Percentiles rank a stretch among this genome's conserved stretches.
These are phyloP conservation scores for Carcina quercana DNA, from an alignment of 2,888 invertebrate genomes.

Conservation along the genomic window DNA sequence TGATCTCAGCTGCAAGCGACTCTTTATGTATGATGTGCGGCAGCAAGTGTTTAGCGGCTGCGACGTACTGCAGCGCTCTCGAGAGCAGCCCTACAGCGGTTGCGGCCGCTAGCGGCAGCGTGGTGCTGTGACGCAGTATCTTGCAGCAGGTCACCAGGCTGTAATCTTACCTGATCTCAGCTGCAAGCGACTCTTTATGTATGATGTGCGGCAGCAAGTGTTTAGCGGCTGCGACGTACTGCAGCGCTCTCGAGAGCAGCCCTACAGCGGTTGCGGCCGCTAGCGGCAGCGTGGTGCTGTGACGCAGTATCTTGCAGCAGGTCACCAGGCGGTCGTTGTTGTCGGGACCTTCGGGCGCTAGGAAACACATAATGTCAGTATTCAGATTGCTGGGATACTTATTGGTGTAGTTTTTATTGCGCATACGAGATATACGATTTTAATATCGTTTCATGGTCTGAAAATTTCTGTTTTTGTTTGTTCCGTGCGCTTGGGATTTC, in stretches of 20 bases:
- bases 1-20: constrained; percentile 79
- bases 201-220: constrained; percentile 83
- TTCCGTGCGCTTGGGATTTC: no score
- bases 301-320: constrained; percentile 43
- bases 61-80: constrained; percentile 61
- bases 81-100: constrained; percentile 75
- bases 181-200: constrained; percentile 79
- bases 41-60: constrained; percentile 81
- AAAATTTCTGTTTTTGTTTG: no score
- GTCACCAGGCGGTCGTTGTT: constrained; percentile 42
- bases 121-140: constrained; percentile 31
- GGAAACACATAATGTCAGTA: background rate
- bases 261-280: constrained; percentile 61
- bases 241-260: constrained; percentile 68
- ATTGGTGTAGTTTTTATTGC: no score
- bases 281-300: constrained; percentile 22
- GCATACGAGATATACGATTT: no score
- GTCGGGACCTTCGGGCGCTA: constrained; percentile 38
- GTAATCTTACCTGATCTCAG: constrained; percentile 69
- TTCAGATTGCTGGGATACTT: no score
- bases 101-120: constrained; percentile 25
- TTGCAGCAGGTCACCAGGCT: constrained; percentile 49
- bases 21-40: constrained; percentile 82
- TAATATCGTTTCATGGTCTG: no score
- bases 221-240: constrained; percentile 78